Evolutionary conservation across 2,888 invertebrate species (phyloP).

Genomic region (Epinotia bilunana): DNA sequence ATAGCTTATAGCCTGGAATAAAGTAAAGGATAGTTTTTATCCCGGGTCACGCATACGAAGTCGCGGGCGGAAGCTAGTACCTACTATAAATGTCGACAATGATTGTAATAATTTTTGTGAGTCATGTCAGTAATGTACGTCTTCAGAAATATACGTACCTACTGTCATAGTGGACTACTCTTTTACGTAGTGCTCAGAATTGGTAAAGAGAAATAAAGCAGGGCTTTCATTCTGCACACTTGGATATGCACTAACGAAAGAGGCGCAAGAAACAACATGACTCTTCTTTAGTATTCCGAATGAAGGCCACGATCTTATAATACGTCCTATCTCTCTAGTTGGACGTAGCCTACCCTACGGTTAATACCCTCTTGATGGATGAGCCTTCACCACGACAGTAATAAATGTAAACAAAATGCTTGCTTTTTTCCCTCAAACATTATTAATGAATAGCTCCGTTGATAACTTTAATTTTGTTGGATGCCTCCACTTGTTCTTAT

Average conservation of each 20-base stretch:
- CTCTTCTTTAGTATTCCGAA: background rate
- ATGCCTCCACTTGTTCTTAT: slow-evolving; percentile 62
- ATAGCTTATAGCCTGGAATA: too few species aligned
- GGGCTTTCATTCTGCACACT: background rate
- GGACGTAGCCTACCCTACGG: slow-evolving; percentile 55
- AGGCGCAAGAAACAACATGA: background rate
- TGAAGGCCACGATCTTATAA: slow-evolving; percentile 9
- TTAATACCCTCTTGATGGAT: slow-evolving; percentile 79
- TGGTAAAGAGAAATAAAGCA: too few species aligned
- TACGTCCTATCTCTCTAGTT: slow-evolving; percentile 56
- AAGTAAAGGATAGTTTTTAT: too few species aligned
- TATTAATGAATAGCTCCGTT: slow-evolving; percentile 73
- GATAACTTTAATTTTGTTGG: slow-evolving; percentile 78
- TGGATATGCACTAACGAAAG: background rate
- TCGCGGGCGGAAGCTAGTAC: too few species aligned
- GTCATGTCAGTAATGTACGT: too few species aligned
- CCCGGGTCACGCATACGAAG: too few species aligned
- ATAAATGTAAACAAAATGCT: slow-evolving; percentile 83
- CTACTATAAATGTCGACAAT: too few species aligned
- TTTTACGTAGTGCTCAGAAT: too few species aligned
- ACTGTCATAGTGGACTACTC: too few species aligned
- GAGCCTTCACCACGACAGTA: slow-evolving; percentile 74
- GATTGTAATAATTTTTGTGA: too few species aligned
- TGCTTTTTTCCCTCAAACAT: slow-evolving; percentile 70
- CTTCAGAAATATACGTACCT: too few species aligned